Evolutionary conservation across 2,888 invertebrate genomes (phyloP).

Genomic region (Mechanitis messenoides): DNA sequence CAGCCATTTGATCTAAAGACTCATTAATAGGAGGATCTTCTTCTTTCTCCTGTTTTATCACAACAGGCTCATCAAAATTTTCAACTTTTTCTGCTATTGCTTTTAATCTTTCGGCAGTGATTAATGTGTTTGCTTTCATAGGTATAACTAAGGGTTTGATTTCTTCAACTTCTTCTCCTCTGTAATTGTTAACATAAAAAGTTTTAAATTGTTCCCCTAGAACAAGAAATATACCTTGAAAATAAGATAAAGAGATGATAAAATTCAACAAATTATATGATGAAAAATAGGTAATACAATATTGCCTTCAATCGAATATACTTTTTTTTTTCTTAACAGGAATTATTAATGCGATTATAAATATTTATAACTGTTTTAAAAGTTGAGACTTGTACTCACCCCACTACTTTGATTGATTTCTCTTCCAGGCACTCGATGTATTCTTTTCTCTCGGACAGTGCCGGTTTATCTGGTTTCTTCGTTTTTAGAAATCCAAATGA

Average conservation of each 20-base stretch:
- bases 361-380: neutral
- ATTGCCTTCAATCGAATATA: no score
- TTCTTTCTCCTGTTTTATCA: conserved; percentile 12
- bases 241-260: no score
- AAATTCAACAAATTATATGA: no score
- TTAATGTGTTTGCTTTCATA: conserved; percentile 75
- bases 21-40: conserved; percentile 41
- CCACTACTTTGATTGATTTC: conserved; percentile 84
- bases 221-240: no score
- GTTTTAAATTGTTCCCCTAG: neutral
- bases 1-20: conserved; percentile 82
- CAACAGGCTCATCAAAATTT: conserved; percentile 69
- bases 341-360: no score
- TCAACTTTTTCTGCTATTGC: conserved; percentile 71
- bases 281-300: no score
- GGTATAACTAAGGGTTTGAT: conserved; percentile 80
- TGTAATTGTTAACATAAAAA: conserved; percentile 45
- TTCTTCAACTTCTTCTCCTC: conserved; percentile 72
- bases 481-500: conserved; percentile 88
- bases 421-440: conserved; percentile 87
- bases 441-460: conserved; percentile 76
- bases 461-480: conserved; percentile 58
- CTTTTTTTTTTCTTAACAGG: no score
- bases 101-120: conserved; percentile 67
- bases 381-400: conserved; percentile 70